These are phyloP conservation scores for Neodiprion fabricii DNA, from an alignment of 1,140 invertebrate species.

Conservation along the genomic window DNA sequence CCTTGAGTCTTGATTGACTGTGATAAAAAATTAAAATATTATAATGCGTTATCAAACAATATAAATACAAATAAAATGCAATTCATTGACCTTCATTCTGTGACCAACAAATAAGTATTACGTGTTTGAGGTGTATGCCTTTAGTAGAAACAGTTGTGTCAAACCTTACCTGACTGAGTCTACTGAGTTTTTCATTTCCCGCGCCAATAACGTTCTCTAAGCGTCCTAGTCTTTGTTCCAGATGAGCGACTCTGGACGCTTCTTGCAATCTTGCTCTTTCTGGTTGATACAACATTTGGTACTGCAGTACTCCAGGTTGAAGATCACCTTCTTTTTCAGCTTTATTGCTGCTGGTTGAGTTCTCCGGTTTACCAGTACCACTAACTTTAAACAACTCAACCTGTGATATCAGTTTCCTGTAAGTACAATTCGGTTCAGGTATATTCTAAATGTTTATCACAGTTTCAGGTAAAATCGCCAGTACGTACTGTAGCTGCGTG, in stretches of 20 bases:
- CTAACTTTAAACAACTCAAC: conserved; percentile 54
- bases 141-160: not conserved
- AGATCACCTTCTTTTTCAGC: conserved; percentile 19
- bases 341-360: conserved; percentile 10
- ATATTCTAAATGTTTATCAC: not conserved
- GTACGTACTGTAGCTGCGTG: conserved; percentile 44
- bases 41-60: not conserved
- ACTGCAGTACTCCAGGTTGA: conserved; percentile 47
- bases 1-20: conserved; percentile 48
- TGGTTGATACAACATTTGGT: conserved; percentile 57
- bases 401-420: conserved; percentile 49
- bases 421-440: conserved; percentile 20
- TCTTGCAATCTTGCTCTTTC: conserved; percentile 53
- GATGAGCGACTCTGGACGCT: conserved; percentile 42
- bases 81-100: no score
- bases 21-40: conserved; percentile 22
- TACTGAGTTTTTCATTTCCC: conserved; percentile 46
- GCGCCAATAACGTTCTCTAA: conserved; percentile 53
- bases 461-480: not conserved
- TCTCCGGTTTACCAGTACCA: conserved; percentile 26
- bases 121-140: no score
- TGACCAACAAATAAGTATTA: no score
- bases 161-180: conserved; percentile 48
- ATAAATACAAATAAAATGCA: not conserved
- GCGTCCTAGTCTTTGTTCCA: conserved; percentile 54